These are phyloP conservation scores for Malurus cyaneus DNA, from an alignment of 2,113 vertebrate genomes.

Conservation along the genomic window DNA sequence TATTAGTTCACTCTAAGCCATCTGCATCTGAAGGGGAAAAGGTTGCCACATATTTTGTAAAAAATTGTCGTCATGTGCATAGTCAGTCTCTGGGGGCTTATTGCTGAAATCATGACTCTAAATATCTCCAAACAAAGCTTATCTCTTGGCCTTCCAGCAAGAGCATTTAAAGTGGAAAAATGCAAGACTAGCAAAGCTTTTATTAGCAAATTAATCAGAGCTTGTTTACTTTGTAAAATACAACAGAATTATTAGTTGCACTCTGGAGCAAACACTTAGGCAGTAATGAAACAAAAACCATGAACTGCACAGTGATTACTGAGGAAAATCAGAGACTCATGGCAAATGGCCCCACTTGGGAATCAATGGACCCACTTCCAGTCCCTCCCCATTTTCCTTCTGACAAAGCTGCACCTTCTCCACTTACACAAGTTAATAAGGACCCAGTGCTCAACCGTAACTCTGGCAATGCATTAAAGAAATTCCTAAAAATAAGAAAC, in stretches of 20 bases:
- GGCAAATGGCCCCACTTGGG: neutral
- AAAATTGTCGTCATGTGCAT: neutral
- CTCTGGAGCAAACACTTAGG: neutral
- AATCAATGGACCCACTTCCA: neutral
- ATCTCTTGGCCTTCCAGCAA: neutral
- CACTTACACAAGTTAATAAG: neutral
- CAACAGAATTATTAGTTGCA: neutral
- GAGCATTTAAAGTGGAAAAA: neutral
- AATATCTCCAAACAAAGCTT: conserved; percentile 22
- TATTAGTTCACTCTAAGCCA: neutral
- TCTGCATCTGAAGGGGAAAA: neutral
- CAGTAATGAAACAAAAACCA: neutral
- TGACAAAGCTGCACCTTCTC: neutral
- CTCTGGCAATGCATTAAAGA: neutral
- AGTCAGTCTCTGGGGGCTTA: neutral
- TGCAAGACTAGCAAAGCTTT: conserved; percentile 24
- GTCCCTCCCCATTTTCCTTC: neutral
- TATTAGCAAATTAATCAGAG: conserved; percentile 27
- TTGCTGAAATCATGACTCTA: neutral
- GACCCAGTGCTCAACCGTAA: neutral
- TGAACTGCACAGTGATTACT: neutral
- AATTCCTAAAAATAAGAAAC: neutral
- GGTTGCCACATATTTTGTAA: neutral
- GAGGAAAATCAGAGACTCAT: neutral
- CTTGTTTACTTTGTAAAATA: neutral